phyloP scores from a whole-genome alignment of 2,797 vertebrate genomes.

The Lerista edwardsae region DNA sequence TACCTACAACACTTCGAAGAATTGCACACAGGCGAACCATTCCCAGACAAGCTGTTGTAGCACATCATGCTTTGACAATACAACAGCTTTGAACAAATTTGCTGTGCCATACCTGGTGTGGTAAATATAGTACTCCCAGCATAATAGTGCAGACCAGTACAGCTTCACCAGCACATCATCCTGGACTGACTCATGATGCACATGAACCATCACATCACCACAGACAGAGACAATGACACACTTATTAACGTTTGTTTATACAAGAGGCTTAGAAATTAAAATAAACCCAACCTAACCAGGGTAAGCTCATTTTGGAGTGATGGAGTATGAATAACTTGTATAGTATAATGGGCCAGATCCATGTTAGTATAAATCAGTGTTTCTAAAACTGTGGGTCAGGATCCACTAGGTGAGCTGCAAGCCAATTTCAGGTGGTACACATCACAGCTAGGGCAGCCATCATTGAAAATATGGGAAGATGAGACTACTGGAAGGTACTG shows the following conservation, averaged over 20 bases:
- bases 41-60: not conserved
- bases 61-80: not conserved
- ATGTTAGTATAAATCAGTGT: too few species aligned
- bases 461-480: too few species aligned
- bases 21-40: not conserved
- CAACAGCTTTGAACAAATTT: not conserved
- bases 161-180: not conserved
- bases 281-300: not conserved
- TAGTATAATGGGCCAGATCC: not conserved
- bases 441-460: too few species aligned
- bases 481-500: too few species aligned
- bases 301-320: not conserved
- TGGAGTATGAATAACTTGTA: not conserved
- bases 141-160: not conserved
- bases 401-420: too few species aligned
- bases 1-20: not conserved
- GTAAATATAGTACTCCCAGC: not conserved
- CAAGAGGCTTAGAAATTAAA: not conserved
- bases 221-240: not conserved
- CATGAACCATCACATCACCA: not conserved
- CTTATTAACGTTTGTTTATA: not conserved
- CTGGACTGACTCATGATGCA: not conserved
- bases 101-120: not conserved
- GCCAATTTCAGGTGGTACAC: too few species aligned
- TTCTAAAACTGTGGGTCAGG: too few species aligned